phyloP scores from a whole-genome alignment of 2,113 vertebrate genomes.

The Patagioenas fasciata region DNA sequence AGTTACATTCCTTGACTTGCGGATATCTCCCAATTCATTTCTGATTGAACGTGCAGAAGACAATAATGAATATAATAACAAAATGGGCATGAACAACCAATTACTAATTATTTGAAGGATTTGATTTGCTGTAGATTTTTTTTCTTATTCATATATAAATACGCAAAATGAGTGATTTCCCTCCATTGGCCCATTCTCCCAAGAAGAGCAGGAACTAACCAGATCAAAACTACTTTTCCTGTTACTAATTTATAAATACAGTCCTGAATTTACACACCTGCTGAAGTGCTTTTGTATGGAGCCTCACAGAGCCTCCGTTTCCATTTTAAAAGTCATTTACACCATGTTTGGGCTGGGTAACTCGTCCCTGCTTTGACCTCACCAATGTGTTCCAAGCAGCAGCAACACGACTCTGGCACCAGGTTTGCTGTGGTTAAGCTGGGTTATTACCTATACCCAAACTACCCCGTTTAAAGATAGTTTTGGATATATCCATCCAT shows the following conservation, averaged over 20 bases:
- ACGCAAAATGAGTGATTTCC: not conserved
- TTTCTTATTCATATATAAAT: not conserved
- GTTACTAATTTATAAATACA: not conserved
- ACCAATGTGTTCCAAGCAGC: not conserved
- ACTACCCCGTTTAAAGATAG: not conserved
- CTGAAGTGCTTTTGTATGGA: not conserved
- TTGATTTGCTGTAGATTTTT: not conserved
- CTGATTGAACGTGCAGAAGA: not conserved
- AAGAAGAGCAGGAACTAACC: not conserved
- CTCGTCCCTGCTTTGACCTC: not conserved
- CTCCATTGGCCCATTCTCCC: not conserved
- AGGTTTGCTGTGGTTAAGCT: not conserved
- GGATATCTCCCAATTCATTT: not conserved
- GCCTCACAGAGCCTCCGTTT: not conserved
- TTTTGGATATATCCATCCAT: not conserved
- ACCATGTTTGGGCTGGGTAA: rapidly evolving
- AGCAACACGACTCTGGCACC: not conserved
- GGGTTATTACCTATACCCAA: no score
- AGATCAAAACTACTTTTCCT: not conserved
- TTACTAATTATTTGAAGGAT: not conserved
- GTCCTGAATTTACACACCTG: not conserved
- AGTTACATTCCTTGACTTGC: not conserved
- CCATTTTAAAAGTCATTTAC: not conserved
- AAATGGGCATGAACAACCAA: not conserved
- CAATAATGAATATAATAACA: not conserved